Evolutionary conservation across 2,113 vertebrate species (phyloP), one percentile per base, ranked within the genome.

Genomic region (Xiphophorus couchianus): DNA sequence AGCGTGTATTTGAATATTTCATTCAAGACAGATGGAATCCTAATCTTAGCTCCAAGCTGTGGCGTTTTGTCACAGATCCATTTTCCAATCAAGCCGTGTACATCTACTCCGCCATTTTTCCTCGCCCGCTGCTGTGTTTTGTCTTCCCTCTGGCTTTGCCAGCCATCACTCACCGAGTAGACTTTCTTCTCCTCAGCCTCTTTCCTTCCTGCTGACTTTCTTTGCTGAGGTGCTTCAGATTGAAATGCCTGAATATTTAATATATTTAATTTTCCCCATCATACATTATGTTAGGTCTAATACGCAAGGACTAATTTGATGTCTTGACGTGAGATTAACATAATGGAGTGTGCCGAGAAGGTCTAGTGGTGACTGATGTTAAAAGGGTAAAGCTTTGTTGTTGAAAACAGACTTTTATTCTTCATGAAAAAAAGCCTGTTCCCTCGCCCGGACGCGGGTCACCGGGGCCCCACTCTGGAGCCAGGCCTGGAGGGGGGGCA

Each of bases 1-100:
- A 89, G 85, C 84, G 73, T 89, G 80, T 85, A 91, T 93, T 94
- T 95, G 90, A 95, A 95, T 95, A 94, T 95, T 95, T 95, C 92
- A 95, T 95, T 91, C 86, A 91, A 94, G 93, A 94, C 91, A 91
- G 93, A 95, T 94, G 93, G 93, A 94, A 93, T 94, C 92, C 94
- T 95, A 95, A 95, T 95, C 94, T 95, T 94, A 94, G 94, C 94
- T 93, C 91, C 88, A 80, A 94, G 93, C 93, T 88, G 89, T 89
- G 89, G 89, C 88, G 82, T 92, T 94, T 93, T 94, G 94, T 94
- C 94, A 94, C 89, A 88, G 83, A 90, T 94, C 90, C 92, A 93
- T 94, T 94, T 94, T 93, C 90, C 86, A 90, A 92, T 93, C 92
- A 92, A 88, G 71, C 88, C 84, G 89, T 82, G 83, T 81, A 89